These are phyloP conservation scores for Dicyrtoma fusca DNA, from an alignment of 2,888 invertebrate genomes.

Conservation along the genomic window DNA sequence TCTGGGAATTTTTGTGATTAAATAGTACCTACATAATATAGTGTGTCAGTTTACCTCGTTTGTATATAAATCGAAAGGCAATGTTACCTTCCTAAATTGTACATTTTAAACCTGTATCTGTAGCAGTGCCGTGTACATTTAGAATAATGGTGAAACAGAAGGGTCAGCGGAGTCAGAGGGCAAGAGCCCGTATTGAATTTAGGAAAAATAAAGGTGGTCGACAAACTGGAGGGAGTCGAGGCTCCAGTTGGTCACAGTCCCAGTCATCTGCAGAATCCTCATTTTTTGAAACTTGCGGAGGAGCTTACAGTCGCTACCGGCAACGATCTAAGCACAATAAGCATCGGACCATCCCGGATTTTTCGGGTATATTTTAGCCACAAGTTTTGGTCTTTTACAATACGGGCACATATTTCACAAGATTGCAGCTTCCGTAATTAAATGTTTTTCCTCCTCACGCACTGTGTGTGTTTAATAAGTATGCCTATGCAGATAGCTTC, in stretches of 20 bases:
- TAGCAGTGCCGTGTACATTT: neutral
- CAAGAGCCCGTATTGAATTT: constrained; percentile 53
- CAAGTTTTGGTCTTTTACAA: no score
- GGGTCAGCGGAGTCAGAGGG: constrained; percentile 53
- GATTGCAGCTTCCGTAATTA: no score
- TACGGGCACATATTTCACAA: no score
- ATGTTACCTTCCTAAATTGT: neutral
- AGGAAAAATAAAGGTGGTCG: constrained; percentile 42
- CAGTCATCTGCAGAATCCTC: constrained; percentile 38
- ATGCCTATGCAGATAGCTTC: no score
- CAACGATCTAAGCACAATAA: constrained; percentile 15
- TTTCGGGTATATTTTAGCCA: constrained; percentile 18
- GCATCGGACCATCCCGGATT: constrained; percentile 13
- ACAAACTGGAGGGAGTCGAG: constrained; percentile 30
- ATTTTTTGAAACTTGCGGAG: constrained; percentile 25
- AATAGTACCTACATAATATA: no score
- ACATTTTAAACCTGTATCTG: neutral
- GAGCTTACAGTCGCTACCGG: constrained; percentile 17
- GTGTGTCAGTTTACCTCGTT: no score
- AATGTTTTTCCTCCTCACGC: no score
- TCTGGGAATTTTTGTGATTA: no score
- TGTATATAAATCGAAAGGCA: no score
- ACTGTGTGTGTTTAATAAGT: no score
- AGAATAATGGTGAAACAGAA: constrained; percentile 55
- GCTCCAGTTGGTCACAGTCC: constrained; percentile 32